Base-by-base conservation (phyloP, 2,797 vertebrate genomes). In the Pangasius larnaudii region DNA sequence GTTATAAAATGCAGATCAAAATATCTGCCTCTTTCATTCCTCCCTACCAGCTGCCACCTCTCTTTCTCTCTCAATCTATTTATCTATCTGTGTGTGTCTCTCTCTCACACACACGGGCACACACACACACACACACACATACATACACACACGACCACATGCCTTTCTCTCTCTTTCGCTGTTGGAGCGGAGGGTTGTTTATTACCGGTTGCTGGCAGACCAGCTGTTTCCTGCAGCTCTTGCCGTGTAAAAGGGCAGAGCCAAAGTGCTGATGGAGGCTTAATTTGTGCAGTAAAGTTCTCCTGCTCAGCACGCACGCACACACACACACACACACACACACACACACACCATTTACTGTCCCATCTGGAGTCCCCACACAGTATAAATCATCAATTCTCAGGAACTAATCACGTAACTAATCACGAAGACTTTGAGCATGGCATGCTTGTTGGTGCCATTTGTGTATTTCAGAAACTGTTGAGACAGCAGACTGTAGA, bases 201-300 rank as follows among this genome's bases (percentile, higher is more conserved):
- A 85, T 91, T 61, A 74, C 77, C 63, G 71, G 77, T 75, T 89
- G 87, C 72, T 88, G 93, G 88, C 91, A 93, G 92, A 93, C 92
- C 93, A 92, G 92, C 91, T 92, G 94, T 92, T 93, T 89, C 92
- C 93, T 90, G 86, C 84, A 84, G 88, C 69, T 81, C 86, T 94
- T 86, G 75, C 87, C 91, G 91, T 91, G 93, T 91, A 89, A 94
- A 84, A 95, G 94, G 94, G 91, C 92, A 94, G 88, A 91, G 77
- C 86, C 80, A 92, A 94, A 93, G 85, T 91, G 94, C 93, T 94
- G 93, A 95, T 92, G 90, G 92, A 92, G 91, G 91, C 87, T 63
- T 86, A 86, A 90, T 88, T 85, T 61, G 36, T 85, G 86, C 86
- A 87, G 46, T 75, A 78, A 86, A 63, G 56, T 71, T 78, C 65